phyloP scores from a whole-genome alignment of 2,797 vertebrate species.

The Nasua narica region DNA sequence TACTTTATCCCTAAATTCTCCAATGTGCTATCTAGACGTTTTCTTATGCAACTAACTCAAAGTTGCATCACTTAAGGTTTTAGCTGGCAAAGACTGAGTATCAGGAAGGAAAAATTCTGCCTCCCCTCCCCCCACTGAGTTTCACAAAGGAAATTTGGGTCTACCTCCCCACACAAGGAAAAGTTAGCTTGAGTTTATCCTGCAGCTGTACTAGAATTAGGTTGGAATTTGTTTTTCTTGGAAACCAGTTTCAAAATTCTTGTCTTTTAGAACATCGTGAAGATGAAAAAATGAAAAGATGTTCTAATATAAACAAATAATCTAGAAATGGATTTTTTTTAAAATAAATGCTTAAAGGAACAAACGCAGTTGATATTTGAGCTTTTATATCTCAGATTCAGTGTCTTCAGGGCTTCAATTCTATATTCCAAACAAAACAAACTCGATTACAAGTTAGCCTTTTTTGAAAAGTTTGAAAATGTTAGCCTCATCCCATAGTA shows the following conservation, averaged over 20 bases:
- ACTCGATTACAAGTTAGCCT: not conserved
- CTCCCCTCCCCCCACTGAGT: not conserved
- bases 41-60: not conserved
- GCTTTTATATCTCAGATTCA: not conserved
- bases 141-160: conserved; percentile 15
- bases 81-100: not conserved
- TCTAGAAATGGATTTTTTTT: conserved; percentile 9
- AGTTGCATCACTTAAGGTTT: not conserved
- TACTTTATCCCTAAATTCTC: not conserved
- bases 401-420: not conserved
- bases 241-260: conserved; percentile 28
- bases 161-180: not conserved
- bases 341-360: not conserved
- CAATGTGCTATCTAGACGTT: not conserved
- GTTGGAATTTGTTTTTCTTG: conserved; percentile 47
- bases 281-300: conserved; percentile 4
- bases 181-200: not conserved
- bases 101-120: not conserved
- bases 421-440: conserved; percentile 14
- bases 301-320: not conserved
- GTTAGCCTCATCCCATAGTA: not conserved
- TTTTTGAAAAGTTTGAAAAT: not conserved
- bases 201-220: conserved; percentile 15
- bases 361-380: not conserved
- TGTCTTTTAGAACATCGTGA: conserved; percentile 17